Conservation (phyloP, 2,797 vertebrate species). For the Centroberyx gerrardi region DNA sequence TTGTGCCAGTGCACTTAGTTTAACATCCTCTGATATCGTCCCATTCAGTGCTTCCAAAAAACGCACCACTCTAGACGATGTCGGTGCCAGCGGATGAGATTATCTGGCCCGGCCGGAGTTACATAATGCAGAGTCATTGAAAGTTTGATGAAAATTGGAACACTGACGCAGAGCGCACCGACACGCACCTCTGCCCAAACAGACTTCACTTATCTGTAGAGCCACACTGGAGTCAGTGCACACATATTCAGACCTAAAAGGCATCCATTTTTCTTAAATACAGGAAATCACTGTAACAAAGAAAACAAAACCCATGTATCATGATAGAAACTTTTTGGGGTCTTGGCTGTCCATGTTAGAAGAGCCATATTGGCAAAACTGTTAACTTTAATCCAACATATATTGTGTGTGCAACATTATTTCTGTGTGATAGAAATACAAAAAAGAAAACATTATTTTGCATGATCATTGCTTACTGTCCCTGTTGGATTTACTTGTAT, state of each 20-base stretch:
- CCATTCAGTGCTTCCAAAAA: slow-evolving; percentile 18
- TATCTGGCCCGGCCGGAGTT: slow-evolving; percentile 25
- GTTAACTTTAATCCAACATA: no score
- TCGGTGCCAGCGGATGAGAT: slow-evolving; percentile 16
- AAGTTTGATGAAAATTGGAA: slow-evolving; percentile 24
- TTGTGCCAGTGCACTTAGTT: slow-evolving; percentile 15
- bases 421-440: no score
- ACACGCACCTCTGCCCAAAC: neutral
- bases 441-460: no score
- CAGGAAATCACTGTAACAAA: no score
- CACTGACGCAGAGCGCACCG: slow-evolving; percentile 5
- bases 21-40: slow-evolving; percentile 8
- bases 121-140: slow-evolving; percentile 29
- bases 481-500: no score
- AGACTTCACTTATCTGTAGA: neutral
- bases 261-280: neutral
- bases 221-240: neutral
- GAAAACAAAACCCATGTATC: no score
- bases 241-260: neutral
- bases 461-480: no score
- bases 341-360: no score
- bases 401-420: no score
- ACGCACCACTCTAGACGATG: slow-evolving; percentile 7
- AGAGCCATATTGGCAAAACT: no score
- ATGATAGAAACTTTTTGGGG: no score